phyloP scores from a whole-genome alignment of 2,113 vertebrate species.

The Dascyllus trimaculatus region DNA sequence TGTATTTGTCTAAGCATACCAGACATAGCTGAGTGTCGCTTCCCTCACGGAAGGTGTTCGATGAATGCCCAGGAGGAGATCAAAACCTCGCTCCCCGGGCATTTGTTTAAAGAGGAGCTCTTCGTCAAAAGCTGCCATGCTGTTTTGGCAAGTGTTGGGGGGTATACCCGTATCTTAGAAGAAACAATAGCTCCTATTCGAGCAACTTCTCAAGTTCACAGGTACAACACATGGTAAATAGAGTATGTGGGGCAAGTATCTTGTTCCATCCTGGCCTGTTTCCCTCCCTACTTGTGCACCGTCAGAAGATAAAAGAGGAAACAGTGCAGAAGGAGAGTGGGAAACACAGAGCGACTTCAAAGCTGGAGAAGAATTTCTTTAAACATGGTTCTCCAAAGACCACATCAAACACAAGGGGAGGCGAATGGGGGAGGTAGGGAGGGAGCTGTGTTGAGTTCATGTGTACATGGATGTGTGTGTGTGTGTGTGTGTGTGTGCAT shows the following conservation, averaged over 20 bases:
- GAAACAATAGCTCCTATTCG: conserved; percentile 65
- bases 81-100: conserved; percentile 52
- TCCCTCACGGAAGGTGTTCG: conserved; percentile 37
- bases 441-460: conserved; percentile 31
- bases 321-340: conserved; percentile 64
- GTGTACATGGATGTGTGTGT: conserved; percentile 28
- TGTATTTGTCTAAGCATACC: conserved; percentile 64
- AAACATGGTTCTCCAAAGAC: conserved; percentile 81
- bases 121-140: conserved; percentile 22
- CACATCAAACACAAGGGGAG: conserved; percentile 84
- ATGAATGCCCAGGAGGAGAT: conserved; percentile 63
- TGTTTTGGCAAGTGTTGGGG: conserved; percentile 38
- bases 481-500: conserved; percentile 44
- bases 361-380: conserved; percentile 82
- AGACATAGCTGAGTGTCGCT: conserved; percentile 48
- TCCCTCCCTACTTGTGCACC: conserved; percentile 64
- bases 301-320: conserved; percentile 81
- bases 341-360: conserved; percentile 82
- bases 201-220: conserved; percentile 73
- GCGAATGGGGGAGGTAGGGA: conserved; percentile 27
- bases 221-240: conserved; percentile 69
- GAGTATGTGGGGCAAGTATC: conserved; percentile 72
- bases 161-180: conserved; percentile 32
- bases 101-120: conserved; percentile 62
- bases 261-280: conserved; percentile 62